Conservation (phyloP, 2,888 invertebrate species). For the Coenonympha glycerion region DNA sequence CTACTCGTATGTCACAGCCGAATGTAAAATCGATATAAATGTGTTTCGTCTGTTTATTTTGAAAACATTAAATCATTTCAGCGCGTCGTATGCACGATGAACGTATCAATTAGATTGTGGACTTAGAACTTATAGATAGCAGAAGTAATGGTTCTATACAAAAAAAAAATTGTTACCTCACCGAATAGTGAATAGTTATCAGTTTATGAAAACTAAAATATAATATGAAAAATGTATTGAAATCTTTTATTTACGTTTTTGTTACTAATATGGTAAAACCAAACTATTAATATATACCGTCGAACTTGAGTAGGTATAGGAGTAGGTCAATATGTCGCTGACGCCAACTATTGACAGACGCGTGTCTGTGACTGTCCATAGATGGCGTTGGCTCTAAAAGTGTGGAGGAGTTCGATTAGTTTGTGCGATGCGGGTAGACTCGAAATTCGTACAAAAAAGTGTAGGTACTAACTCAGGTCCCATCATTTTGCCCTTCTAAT, state of each 20-base stretch:
- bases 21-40: background rate
- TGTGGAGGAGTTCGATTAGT: too few relatives aligned
- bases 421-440: too few relatives aligned
- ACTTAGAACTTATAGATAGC: conserved; percentile 57
- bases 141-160: conserved; percentile 59
- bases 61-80: conserved; percentile 13
- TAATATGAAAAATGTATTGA: conserved; percentile 49
- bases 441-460: too few relatives aligned
- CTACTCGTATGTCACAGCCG: background rate
- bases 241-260: conserved; percentile 2
- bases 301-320: too few relatives aligned
- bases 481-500: too few relatives aligned
- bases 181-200: conserved; percentile 72
- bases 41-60: conserved; percentile 2
- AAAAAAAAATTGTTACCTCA: conserved; percentile 71
- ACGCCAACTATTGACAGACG: too few relatives aligned
- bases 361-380: too few relatives aligned
- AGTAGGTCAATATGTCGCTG: too few relatives aligned
- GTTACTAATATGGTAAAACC: too few relatives aligned
- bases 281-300: background rate
- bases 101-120: conserved; percentile 61
- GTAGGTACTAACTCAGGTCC: too few relatives aligned
- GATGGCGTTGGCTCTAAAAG: too few relatives aligned
- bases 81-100: conserved; percentile 46
- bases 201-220: conserved; percentile 69